A percentile compares a stretch with the other conserved stretches of the same genome.
These are phyloP conservation scores for Psittacus erithacus DNA, from an alignment of 2,113 vertebrate species.

Conservation along the genomic window DNA sequence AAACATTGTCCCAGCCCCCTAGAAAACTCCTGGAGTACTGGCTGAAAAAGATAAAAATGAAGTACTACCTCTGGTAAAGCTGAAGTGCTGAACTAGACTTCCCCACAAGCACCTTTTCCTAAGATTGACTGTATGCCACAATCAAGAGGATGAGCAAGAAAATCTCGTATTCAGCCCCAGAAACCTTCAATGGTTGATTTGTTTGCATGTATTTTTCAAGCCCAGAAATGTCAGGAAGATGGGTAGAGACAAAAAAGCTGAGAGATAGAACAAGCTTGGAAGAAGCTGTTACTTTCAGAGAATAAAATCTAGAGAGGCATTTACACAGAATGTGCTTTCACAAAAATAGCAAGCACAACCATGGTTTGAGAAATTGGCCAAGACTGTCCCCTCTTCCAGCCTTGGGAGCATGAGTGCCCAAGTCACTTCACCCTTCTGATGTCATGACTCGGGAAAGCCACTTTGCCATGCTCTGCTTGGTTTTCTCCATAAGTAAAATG, in stretches of 20 bases:
- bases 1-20: not conserved
- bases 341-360: not conserved
- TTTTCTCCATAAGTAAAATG: not conserved
- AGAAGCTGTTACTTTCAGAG: not conserved
- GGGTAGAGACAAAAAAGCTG: not conserved
- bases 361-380: not conserved
- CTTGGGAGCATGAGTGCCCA: not conserved
- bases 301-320: not conserved
- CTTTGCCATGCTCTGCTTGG: not conserved
- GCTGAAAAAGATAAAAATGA: constrained; percentile 63
- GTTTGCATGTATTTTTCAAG: not conserved
- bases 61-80: constrained; percentile 2
- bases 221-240: not conserved
- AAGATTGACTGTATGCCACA: not conserved
- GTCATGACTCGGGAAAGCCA: not conserved
- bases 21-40: constrained; percentile 34
- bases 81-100: constrained; percentile 48
- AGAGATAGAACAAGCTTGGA: not conserved
- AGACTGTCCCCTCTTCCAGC: not conserved
- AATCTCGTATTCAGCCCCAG: not conserved
- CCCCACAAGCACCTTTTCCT: not conserved
- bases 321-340: not conserved
- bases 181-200: not conserved
- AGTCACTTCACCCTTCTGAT: not conserved
- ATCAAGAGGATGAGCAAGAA: not conserved